phyloP scores from a whole-genome alignment of 2,888 invertebrate genomes.

The Tenthredo amoena region DNA sequence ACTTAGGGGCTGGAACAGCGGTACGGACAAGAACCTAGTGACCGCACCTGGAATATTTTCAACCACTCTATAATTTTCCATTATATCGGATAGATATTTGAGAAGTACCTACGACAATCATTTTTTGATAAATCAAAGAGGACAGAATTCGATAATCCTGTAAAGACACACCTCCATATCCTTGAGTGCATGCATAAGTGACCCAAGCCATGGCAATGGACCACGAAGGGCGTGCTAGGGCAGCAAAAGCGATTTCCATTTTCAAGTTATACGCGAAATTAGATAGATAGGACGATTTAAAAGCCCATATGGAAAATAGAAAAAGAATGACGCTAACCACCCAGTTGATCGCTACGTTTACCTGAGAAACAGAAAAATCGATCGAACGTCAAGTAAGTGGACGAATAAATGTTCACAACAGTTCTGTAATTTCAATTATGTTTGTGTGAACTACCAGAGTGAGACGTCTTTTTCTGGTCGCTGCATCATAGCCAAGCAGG shows the following conservation, averaged over 20 bases:
- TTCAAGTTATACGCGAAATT: conserved; percentile 71
- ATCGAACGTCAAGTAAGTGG: too few species aligned
- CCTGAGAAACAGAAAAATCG: neutral
- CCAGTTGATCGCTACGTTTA: conserved; percentile 24
- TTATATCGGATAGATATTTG: neutral
- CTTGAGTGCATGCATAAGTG: conserved; percentile 78
- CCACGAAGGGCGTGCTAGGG: conserved; percentile 78
- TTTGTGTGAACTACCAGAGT: neutral
- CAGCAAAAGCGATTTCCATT: conserved; percentile 76
- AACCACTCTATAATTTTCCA: neutral
- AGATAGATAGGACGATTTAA: neutral
- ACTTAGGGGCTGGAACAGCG: conserved; percentile 62
- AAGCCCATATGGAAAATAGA: neutral
- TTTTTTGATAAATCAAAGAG: neutral
- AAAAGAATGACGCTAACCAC: neutral
- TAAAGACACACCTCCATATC: conserved; percentile 76
- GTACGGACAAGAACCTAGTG: conserved; percentile 59
- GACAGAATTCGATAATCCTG: neutral
- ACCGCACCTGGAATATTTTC: conserved; percentile 53
- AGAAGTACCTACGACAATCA: neutral
- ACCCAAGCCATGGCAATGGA: conserved; percentile 79
- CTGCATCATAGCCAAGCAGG: conserved; percentile 23
- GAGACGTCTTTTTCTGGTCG: neutral
- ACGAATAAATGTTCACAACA: neutral
- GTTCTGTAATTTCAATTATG: neutral